Base-by-base conservation (phyloP, 2,113 vertebrate genomes). In the Prolemur simus region DNA sequence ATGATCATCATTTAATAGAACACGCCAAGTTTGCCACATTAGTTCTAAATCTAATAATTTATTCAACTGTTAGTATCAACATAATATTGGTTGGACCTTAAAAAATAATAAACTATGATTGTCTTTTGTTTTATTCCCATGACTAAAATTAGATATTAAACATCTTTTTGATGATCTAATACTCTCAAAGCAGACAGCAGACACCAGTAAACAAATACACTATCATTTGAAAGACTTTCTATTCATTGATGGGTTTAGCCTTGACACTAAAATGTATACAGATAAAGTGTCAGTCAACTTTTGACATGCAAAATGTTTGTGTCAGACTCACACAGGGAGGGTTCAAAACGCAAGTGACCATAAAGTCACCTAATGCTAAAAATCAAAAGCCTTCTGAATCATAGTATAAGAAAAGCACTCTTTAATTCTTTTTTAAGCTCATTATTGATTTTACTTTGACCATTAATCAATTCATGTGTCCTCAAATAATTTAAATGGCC, bases 181-280 rank as follows among this genome's bases (percentile, higher is more conserved):
- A 60, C 15, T 85, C 56, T 81, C 49, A 73, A 95, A 87, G 47
- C 47, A 96, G 29, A 89, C 10, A 90, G 3, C 21, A 81, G 32
- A 73, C 21, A 93, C 18, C 39, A 81, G n/a, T 54, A 92, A 97
- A 96, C 52, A 87, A 94, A 90, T 54, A 87, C 5, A 85, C 21
- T 60, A 54, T 66, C 69, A 93, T 83, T 56, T 68, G 54, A 88
- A 69, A 92, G 66, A 88, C 58, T 86, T 92, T 49, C 32, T 94
- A 34, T 73, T 88, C 81, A 88, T 60, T 95, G 94, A 92, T 88
- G 83, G 92, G 15, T 92, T 96, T 92, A 94, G 52, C 84, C 64
- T 95, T 96, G 81, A 95, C 83, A 89, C 74, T 47, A 96, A 95
- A 94, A 96, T 89, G 84, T 93, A 80, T 82, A 68, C 32, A 69